Conservation (phyloP, 2,113 vertebrate species). For the Coptodon rendalli region DNA sequence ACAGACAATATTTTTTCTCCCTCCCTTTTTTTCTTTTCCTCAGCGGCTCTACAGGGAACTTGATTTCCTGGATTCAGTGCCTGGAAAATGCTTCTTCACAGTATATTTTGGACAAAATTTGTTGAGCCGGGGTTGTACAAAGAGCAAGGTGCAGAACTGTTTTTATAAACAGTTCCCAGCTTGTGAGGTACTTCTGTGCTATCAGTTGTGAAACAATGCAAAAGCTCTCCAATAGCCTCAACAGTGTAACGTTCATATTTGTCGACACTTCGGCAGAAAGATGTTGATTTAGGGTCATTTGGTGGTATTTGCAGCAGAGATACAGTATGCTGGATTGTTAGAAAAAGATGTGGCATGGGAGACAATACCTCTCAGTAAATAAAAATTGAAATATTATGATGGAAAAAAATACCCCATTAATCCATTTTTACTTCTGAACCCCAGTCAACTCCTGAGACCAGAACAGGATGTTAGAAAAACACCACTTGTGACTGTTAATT, state of each 20-base stretch:
- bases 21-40: background rate
- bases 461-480: background rate
- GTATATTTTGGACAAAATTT: background rate
- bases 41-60: background rate
- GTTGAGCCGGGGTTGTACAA: background rate
- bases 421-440: background rate
- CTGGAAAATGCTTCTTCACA: background rate
- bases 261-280: background rate
- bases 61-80: background rate
- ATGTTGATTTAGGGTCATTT: constrained; percentile 4
- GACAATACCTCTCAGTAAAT: background rate
- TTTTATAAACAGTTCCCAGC: background rate
- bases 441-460: background rate
- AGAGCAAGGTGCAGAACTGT: background rate
- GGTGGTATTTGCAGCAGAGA: background rate
- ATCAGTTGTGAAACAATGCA: background rate
- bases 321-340: background rate
- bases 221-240: background rate
- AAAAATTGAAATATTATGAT: background rate
- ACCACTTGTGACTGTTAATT: background rate
- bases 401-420: background rate
- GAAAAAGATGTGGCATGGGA: background rate
- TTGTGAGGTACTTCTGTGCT: background rate
- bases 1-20: background rate
- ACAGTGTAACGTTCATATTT: background rate